A percentile compares a stretch with the other conserved stretches of the same genome.
Evolutionary conservation across 1,140 invertebrate species (phyloP).

Genomic region (Diachasmimorpha longicaudata): DNA sequence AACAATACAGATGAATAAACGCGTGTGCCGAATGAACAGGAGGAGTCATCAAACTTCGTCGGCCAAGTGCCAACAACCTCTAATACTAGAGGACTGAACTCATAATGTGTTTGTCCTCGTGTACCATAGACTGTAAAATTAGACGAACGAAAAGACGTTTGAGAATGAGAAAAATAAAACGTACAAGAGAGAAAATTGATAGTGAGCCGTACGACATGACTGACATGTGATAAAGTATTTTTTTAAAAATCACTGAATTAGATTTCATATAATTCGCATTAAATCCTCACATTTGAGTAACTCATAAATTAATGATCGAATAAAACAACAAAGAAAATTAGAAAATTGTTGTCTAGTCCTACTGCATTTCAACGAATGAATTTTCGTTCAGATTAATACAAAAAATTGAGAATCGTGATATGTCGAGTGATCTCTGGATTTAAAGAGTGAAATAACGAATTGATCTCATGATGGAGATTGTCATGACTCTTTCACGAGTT

Average conservation of each 20-base stretch:
- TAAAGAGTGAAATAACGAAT: too few relatives aligned
- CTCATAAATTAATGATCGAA: too few relatives aligned
- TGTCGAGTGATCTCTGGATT: too few relatives aligned
- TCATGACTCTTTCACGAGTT: too few relatives aligned
- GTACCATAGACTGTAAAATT: slow-evolving; percentile 53
- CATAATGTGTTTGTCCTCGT: slow-evolving; percentile 52
- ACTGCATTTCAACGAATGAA: slow-evolving; percentile 21
- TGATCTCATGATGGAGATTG: too few relatives aligned
- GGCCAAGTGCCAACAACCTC: slow-evolving; percentile 52
- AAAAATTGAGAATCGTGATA: background rate
- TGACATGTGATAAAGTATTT: slow-evolving; percentile 13
- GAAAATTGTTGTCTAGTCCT: too few relatives aligned
- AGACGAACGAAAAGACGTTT: slow-evolving; percentile 44
- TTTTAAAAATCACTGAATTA: background rate
- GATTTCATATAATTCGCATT: too few relatives aligned
- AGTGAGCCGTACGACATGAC: slow-evolving; percentile 21
- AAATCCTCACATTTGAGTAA: too few relatives aligned
- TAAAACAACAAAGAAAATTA: too few relatives aligned
- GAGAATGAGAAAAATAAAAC: slow-evolving; percentile 35
- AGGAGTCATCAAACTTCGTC: slow-evolving; percentile 42
- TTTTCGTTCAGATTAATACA: slow-evolving; percentile 6
- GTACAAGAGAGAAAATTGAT: slow-evolving; percentile 36
- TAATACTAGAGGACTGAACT: slow-evolving; percentile 28
- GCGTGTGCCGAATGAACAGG: slow-evolving; percentile 33
- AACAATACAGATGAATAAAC: background rate